Evolutionary conservation across 2,888 invertebrate genomes (phyloP).

Genomic region (Monopis laevigella): DNA sequence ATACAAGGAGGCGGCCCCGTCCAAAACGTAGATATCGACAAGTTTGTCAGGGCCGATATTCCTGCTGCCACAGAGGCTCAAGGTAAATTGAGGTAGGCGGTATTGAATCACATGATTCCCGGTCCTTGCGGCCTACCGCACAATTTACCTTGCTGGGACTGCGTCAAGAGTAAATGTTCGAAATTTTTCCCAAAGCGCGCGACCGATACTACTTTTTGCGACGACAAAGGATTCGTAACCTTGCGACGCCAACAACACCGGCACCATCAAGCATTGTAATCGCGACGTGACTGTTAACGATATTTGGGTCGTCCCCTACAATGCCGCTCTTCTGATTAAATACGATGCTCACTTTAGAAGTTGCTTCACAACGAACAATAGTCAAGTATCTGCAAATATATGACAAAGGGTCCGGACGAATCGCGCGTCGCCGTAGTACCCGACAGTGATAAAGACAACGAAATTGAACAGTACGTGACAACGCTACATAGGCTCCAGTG

Average conservation of each 20-base stretch:
- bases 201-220: background rate
- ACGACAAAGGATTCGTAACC: background rate
- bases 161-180: background rate
- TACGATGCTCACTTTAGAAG: conserved; percentile 12
- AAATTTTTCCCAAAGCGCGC: background rate
- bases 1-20: no score
- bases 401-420: no score
- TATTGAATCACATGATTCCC: background rate
- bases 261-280: background rate
- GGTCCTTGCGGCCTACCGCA: background rate
- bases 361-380: no score
- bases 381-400: no score
- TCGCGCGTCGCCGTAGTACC: no score
- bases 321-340: conserved; percentile 14
- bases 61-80: no score
- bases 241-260: background rate
- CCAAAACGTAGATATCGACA: no score
- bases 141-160: background rate
- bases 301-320: conserved; percentile 16
- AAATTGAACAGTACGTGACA: no score
- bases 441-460: no score
- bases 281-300: conserved; percentile 4
- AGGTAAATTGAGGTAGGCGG: no score
- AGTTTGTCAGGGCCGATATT: no score
- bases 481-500: no score